Evolutionary conservation across 2,797 vertebrate species (phyloP), one percentile per base, ranked within the genome.

Genomic region (Myripristis murdjan): DNA sequence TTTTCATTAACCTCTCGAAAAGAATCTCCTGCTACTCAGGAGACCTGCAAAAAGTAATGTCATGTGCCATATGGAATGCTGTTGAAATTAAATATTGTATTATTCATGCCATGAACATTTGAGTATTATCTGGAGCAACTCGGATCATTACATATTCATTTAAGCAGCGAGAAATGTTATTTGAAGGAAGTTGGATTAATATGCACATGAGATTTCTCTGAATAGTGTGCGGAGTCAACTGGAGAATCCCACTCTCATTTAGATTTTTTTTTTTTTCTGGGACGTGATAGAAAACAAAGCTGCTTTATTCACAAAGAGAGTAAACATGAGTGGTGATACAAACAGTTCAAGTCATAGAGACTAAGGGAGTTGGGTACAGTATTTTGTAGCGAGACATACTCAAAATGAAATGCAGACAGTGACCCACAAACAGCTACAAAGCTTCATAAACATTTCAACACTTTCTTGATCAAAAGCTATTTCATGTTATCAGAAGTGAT

Each of bases 71-170:
- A 73, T 54, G 65, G 59, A 79, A 87, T 63, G 68, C 64, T 81
- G 71, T 65, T 57, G 26, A 74, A 84, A 84, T 81, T 64, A 69
- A 82, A 75, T 51, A 51, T 53, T 91, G 31, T 74, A 77, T 89
- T 87, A 84, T 90, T 91, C 52, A 81, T 88, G 75, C 55, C 12
- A 61, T 16, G 18, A 72, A 65, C 67, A 53, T 47, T 77, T 69
- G 56, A 76, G 64, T 47, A 72, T 74, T 59, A 73, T 74, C 57
- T 73, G 54, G 52, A 69, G 24, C 47, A 64, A 74, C 73, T 71
- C 52, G 31, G 10, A 73, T 80, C 81, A 63, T 81, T 80, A 83
- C 79, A 87, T 79, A 85, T 87, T 75, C 18, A 87, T 79, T 62
- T 62, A 56, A 44, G 55, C 44, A 54, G 59, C 43, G 16, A 60